Evolutionary conservation across 2,888 invertebrate genomes (phyloP), one percentile per base, ranked within the genome.

Genomic region (Cotesia congregata): DNA sequence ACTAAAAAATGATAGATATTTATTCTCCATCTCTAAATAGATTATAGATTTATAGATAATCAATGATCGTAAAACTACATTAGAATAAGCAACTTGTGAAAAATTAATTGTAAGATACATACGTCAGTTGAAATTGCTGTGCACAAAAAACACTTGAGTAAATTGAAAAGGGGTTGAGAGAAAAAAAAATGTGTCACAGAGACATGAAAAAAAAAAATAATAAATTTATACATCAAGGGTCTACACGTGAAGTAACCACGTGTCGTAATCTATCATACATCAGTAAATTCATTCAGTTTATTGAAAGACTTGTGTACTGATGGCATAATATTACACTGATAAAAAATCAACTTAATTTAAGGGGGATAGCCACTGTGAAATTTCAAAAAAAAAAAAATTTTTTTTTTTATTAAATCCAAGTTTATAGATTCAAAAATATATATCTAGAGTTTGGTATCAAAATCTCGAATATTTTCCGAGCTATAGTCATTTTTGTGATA

Each of bases 241-340:
- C 30, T 30, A 30, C 30, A 41, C 41, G 41, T 41, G 41, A 41
- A 41, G 41, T 9, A 41, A 41, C 41, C 50, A 50, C 50, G 50
- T 50, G 50, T 50, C 12, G 4, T 50, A 50, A 50, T 4, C 30
- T 12, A 50, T 50, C 4, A 12, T 50, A 50, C 50, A 50, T 50
- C 50, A 50, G 12, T 50, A 9, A 67, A 6, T 65, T 30, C 15
- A 38, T 67, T 6, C 17, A 20, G 6, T 68, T 68, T 41, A 40
- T 67, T n/a, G 81, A 78, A 83, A 83, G 81, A 80, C 77, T 80
- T 73, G 79, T 81, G 78, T 77, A 72, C 72, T 74, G 68, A 80
- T 79, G 79, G 78, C 74, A 59, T 77, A 78, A 80, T 30, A 30
- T 4, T 30, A 30, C 3, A 30, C 30, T 30, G 30, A 30, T 30